Evolutionary conservation across 2,888 invertebrate species (phyloP).

Genomic region (Meta bourneti): DNA sequence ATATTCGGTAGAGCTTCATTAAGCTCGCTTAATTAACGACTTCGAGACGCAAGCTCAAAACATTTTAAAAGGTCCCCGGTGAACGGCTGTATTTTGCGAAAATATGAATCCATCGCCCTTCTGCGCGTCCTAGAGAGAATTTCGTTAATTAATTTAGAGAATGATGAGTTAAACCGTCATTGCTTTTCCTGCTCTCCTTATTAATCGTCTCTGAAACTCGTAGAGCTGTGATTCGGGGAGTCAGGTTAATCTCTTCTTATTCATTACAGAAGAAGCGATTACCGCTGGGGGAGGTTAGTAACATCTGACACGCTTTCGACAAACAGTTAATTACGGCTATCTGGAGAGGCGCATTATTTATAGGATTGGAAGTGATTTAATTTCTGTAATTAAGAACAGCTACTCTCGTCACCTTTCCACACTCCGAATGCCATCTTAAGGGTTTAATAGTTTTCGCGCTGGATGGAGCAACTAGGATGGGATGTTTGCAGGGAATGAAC

Average conservation of each 20-base stretch:
- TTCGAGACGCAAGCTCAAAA: background rate
- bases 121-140: background rate
- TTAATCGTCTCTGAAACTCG: conserved; percentile 14
- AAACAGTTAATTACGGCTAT: conserved; percentile 28
- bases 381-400: background rate
- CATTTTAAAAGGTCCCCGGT: background rate
- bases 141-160: conserved; percentile 33
- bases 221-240: conserved; percentile 18
- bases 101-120: background rate
- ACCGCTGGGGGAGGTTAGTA: conserved; percentile 10
- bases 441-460: background rate
- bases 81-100: background rate
- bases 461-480: background rate
- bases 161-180: conserved; percentile 12
- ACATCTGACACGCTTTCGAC: background rate
- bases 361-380: background rate
- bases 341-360: conserved; percentile 3
- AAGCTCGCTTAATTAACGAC: background rate
- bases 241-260: conserved; percentile 15
- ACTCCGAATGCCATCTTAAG: background rate
- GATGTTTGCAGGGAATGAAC: no score
- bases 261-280: conserved; percentile 25
- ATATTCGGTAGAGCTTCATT: background rate
- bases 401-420: background rate
- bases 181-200: background rate